Evolutionary conservation across 2,113 vertebrate species (phyloP).

Genomic region (Balaeniceps rex): DNA sequence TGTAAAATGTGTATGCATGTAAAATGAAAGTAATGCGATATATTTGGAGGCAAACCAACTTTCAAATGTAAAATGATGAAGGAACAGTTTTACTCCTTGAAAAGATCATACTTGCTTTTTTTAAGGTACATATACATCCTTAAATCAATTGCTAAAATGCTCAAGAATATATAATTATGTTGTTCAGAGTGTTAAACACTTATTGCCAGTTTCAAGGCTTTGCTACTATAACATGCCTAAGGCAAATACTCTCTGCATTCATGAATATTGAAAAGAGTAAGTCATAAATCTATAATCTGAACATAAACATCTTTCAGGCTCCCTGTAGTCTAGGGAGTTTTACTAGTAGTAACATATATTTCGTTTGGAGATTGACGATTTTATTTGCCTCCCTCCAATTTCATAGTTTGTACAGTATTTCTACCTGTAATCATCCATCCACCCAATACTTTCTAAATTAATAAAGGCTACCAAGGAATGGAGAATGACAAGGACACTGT

Average conservation of each 20-base stretch:
- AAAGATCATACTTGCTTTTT: background rate
- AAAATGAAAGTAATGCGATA: background rate
- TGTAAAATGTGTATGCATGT: background rate
- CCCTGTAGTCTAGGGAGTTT: background rate
- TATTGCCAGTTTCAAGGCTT: slow-evolving; percentile 55
- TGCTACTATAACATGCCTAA: slow-evolving; percentile 28
- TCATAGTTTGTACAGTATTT: background rate
- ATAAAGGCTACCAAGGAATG: background rate
- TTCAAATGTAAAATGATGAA: background rate
- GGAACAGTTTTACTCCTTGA: background rate
- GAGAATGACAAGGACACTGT: background rate
- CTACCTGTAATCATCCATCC: background rate
- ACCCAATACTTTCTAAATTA: slow-evolving; percentile 41
- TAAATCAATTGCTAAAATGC: slow-evolving; percentile 45
- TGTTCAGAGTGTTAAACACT: slow-evolving; percentile 54
- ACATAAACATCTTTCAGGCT: slow-evolving; percentile 61
- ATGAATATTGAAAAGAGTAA: slow-evolving; percentile 67
- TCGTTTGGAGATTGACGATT: slow-evolving; percentile 21
- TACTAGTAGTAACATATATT: slow-evolving; percentile 28
- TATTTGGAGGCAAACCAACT: slow-evolving; percentile 9
- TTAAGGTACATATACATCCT: background rate
- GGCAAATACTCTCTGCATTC: slow-evolving; percentile 57
- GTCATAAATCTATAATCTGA: slow-evolving; percentile 62
- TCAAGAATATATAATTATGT: slow-evolving; percentile 38
- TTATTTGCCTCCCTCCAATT: slow-evolving; percentile 24